Conservation (phyloP, 1,140 invertebrate species). For the Drosophila arizonae region DNA sequence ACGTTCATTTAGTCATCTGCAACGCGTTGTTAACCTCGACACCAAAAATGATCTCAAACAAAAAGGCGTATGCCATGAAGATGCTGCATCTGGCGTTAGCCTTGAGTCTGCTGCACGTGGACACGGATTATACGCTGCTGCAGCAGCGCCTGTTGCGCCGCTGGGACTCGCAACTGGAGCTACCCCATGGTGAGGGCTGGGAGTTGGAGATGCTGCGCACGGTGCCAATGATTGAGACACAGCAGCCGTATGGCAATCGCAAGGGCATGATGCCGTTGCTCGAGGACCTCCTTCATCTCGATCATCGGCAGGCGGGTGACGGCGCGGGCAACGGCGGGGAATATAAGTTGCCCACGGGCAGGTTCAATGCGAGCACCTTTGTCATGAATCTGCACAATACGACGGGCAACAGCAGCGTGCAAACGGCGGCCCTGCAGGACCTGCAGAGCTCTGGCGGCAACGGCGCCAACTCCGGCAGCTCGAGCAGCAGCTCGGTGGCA, state of each 20-base stretch:
- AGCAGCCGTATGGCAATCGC: slow-evolving; percentile 87
- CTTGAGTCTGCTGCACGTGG: slow-evolving; percentile 88
- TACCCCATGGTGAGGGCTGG: slow-evolving; percentile 85
- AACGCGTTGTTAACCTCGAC: slow-evolving; percentile 38
- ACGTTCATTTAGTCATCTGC: slow-evolving; percentile 8
- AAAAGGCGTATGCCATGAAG: slow-evolving; percentile 89
- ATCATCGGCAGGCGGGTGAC: slow-evolving; percentile 28
- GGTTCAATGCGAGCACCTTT: slow-evolving; percentile 85
- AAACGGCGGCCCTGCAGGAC: slow-evolving; percentile 75
- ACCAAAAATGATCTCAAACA: slow-evolving; percentile 86
- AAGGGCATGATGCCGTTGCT: slow-evolving; percentile 87
- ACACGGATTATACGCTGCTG: slow-evolving; percentile 87
- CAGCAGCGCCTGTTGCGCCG: slow-evolving; percentile 71
- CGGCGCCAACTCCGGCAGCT: slow-evolving; percentile 11
- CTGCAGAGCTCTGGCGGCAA: slow-evolving; percentile 50
- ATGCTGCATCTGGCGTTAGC: slow-evolving; percentile 89
- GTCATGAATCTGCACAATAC: slow-evolving; percentile 84
- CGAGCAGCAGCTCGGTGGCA: slow-evolving; percentile 8
- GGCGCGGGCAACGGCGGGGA: slow-evolving; percentile 29
- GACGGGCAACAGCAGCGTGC: slow-evolving; percentile 70
- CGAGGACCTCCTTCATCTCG: slow-evolving; percentile 85
- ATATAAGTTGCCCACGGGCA: slow-evolving; percentile 71
- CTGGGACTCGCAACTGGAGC: slow-evolving; percentile 83
- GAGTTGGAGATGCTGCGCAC: slow-evolving; percentile 85
- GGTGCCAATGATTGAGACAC: slow-evolving; percentile 83